Evolutionary conservation across 2,888 invertebrate genomes (phyloP).

Genomic region (Drepana falcataria): DNA sequence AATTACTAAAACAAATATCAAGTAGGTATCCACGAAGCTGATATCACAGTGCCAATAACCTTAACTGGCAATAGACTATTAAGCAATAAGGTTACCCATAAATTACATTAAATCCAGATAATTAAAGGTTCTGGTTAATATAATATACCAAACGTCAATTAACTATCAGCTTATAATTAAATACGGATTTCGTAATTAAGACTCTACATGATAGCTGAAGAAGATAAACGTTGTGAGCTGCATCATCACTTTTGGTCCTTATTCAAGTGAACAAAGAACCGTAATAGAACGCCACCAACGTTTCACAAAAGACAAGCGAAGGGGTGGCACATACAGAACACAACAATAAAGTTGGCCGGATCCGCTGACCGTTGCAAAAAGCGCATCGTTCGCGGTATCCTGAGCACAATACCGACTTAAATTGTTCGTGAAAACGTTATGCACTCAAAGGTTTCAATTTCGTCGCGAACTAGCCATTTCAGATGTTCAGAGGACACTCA

Average conservation of each 20-base stretch:
- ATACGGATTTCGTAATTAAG: no score
- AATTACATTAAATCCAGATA: no score
- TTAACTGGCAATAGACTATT: no score
- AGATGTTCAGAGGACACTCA: constrained; percentile 69
- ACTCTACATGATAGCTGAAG: neutral
- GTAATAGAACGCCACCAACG: constrained; percentile 41
- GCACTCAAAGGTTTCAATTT: constrained; percentile 74
- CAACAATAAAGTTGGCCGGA: constrained; percentile 61
- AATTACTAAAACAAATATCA: no score
- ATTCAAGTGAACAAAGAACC: constrained; percentile 23
- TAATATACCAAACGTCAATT: no score
- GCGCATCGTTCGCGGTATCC: constrained; percentile 52
- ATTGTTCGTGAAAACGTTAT: constrained; percentile 74
- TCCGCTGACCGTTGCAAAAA: constrained; percentile 64
- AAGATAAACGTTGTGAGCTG: constrained; percentile 9
- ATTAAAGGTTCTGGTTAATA: no score
- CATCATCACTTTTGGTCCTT: constrained; percentile 1
- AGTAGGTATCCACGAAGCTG: no score
- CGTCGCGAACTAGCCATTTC: constrained; percentile 67
- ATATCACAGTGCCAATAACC: no score
- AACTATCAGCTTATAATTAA: no score
- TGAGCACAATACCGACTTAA: constrained; percentile 71
- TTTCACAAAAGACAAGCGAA: constrained; percentile 48
- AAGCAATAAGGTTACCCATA: no score
- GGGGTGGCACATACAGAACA: constrained; percentile 38